Evolutionary conservation across 2,113 vertebrate genomes (phyloP).

Genomic region (Sakesphorus luctuosus): DNA sequence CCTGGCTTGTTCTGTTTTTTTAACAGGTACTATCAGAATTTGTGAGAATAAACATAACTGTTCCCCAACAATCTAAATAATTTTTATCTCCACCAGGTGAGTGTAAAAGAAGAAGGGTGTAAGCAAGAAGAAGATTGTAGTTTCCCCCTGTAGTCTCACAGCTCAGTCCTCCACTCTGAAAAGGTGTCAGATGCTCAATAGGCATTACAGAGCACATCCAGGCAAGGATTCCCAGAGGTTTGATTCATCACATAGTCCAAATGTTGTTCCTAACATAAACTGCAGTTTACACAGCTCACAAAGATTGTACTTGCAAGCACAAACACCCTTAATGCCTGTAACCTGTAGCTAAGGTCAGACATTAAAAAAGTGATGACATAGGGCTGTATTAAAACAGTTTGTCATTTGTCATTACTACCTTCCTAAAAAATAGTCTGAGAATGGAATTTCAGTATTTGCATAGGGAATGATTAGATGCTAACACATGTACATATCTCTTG

Average conservation of each 20-base stretch:
- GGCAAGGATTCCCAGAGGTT: background rate
- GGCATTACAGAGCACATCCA: background rate
- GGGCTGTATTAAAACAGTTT: background rate
- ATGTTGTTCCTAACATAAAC: background rate
- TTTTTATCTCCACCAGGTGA: background rate
- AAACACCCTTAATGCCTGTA: background rate
- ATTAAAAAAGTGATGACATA: background rate
- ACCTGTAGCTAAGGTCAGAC: background rate
- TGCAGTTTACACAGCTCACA: background rate
- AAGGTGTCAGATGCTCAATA: background rate
- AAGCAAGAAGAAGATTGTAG: background rate
- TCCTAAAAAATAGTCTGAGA: background rate
- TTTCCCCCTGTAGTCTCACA: background rate
- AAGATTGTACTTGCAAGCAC: background rate
- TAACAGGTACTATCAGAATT: background rate
- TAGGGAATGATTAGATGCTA: background rate
- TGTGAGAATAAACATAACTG: background rate
- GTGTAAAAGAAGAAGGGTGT: background rate
- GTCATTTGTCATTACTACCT: background rate
- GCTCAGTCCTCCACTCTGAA: background rate
- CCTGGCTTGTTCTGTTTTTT: background rate
- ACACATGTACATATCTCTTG: rapidly evolving
- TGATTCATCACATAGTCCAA: background rate
- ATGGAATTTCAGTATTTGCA: background rate
- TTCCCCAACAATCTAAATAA: background rate